These are phyloP conservation scores for Stramonita haemastoma DNA, from an alignment of 2,888 invertebrate genomes.

Conservation along the genomic window DNA sequence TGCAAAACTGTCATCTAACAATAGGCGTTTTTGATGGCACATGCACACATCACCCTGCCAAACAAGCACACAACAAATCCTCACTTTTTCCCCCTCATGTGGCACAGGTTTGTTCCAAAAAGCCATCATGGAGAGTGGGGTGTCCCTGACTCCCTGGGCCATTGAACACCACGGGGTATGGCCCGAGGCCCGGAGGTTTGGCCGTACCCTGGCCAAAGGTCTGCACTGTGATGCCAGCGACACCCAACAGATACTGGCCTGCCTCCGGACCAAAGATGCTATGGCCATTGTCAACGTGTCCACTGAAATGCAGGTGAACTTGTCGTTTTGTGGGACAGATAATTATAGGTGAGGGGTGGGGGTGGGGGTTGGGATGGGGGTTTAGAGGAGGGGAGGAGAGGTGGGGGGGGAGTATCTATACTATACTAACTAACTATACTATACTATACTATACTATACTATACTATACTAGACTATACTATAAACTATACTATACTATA, in stretches of 20 bases:
- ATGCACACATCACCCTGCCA: too few relatives aligned
- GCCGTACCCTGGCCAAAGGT: not conserved
- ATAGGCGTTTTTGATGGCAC: too few relatives aligned
- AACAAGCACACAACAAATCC: too few relatives aligned
- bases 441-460: too few relatives aligned
- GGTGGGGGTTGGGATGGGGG: not conserved
- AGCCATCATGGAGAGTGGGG: slow-evolving; percentile 45
- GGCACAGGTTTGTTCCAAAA: slow-evolving; percentile 37
- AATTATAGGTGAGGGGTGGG: too few relatives aligned
- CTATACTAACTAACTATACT: too few relatives aligned
- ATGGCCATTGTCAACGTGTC: slow-evolving; percentile 31
- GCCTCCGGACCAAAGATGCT: slow-evolving; percentile 38
- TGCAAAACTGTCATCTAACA: too few relatives aligned
- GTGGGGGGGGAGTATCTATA: too few relatives aligned
- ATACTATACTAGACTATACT: too few relatives aligned
- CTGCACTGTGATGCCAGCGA: slow-evolving; percentile 31
- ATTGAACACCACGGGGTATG: not conserved
- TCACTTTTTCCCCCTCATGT: not conserved
- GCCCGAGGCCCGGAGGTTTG: not conserved
- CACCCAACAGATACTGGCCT: not conserved
- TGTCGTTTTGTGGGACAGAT: too few relatives aligned
- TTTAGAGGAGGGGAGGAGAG: not conserved
- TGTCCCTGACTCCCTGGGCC: slow-evolving; percentile 34
- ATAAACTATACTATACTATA: too few relatives aligned
- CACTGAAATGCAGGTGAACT: not conserved